phyloP scores from a whole-genome alignment of 2,797 vertebrate species.

The Takifugu ocellatus region DNA sequence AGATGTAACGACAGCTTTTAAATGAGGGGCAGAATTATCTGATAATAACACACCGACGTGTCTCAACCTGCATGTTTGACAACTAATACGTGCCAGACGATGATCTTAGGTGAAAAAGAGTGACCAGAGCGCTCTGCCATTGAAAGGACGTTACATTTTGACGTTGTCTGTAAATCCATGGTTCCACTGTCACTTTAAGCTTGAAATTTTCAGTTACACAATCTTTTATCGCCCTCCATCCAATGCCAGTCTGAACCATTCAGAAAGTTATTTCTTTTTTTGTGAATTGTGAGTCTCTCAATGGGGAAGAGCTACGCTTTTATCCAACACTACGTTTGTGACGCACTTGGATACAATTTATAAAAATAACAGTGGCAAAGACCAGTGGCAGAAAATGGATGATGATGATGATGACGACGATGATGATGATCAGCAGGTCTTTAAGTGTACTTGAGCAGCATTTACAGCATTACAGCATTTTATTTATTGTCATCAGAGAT shows the following conservation, averaged over 20 bases:
- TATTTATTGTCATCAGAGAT: too few species aligned
- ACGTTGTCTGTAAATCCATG: too few species aligned
- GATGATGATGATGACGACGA: neutral
- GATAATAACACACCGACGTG: conserved; percentile 33
- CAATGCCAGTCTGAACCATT: neutral
- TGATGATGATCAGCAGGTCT: neutral
- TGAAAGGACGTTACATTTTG: too few species aligned
- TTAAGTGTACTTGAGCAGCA: too few species aligned
- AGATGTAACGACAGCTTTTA: neutral
- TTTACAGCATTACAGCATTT: too few species aligned
- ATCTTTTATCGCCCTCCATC: too few species aligned
- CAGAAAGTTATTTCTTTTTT: conserved; percentile 1
- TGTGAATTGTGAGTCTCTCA: neutral
- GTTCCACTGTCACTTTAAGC: too few species aligned
- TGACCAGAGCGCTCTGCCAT: too few species aligned
- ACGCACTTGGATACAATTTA: conserved; percentile 11
- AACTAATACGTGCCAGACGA: conserved; percentile 22
- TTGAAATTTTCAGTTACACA: too few species aligned
- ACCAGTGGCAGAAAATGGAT: conserved; percentile 1
- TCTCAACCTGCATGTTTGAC: conserved; percentile 33
- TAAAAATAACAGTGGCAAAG: conserved; percentile 19
- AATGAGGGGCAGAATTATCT: conserved; percentile 50
- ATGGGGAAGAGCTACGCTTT: conserved; percentile 4
- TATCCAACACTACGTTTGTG: conserved; percentile 1
- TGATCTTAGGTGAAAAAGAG: conserved; percentile 2